These are phyloP conservation scores for Enteromius unitaeniatus DNA, from an alignment of 2,797 vertebrate species.

Conservation along the genomic window DNA sequence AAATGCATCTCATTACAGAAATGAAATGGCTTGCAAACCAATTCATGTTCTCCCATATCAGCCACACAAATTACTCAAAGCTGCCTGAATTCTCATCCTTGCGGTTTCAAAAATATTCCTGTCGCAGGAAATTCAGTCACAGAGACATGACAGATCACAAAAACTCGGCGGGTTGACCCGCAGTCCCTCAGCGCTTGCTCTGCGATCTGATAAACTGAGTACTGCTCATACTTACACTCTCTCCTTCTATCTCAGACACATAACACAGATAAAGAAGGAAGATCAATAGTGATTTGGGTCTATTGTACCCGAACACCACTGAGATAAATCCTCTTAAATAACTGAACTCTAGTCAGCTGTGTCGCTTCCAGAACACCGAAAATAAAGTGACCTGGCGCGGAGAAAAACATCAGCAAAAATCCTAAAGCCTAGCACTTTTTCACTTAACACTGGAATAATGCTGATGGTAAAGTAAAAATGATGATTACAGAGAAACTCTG, in stretches of 20 bases:
- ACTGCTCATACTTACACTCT: conserved; percentile 39
- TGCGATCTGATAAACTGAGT: conserved; percentile 48
- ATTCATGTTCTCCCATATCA: neutral
- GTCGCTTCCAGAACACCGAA: conserved; percentile 15
- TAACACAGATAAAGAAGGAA: conserved; percentile 44
- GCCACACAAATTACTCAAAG: conserved; percentile 26
- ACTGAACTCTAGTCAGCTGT: conserved; percentile 16
- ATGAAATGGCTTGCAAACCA: neutral
- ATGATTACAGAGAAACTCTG: conserved; percentile 28
- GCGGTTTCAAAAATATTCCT: conserved; percentile 26
- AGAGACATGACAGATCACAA: conserved; percentile 50
- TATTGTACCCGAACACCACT: conserved; percentile 40
- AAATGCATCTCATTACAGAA: neutral
- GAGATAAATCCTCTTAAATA: conserved; percentile 50
- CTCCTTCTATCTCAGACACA: conserved; percentile 21
- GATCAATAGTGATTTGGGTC: conserved; percentile 55
- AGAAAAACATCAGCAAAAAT: conserved; percentile 44
- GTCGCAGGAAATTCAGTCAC: conserved; percentile 34
- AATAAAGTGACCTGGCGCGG: conserved; percentile 6
- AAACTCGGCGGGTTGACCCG: conserved; percentile 29
- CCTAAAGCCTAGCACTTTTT: neutral
- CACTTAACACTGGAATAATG: conserved; percentile 17
- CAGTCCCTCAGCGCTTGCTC: conserved; percentile 38
- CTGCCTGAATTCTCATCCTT: conserved; percentile 10
- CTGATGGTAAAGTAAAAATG: conserved; percentile 18